Conservation (phyloP, 2,888 invertebrate genomes). For the Icerya purchasi region DNA sequence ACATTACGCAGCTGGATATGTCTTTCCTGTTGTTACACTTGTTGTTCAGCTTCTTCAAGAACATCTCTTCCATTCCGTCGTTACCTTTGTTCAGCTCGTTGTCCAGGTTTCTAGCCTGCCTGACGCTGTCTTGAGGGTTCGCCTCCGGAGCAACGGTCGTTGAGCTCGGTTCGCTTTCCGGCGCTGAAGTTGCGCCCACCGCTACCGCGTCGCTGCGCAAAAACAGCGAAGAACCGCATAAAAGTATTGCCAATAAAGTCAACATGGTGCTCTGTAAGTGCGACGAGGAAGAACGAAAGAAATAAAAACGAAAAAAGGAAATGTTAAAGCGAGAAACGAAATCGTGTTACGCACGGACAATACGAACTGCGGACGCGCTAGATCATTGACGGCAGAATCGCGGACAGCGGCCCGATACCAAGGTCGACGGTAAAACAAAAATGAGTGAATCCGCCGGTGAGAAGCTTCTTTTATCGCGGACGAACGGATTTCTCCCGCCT, state of each 20-base stretch:
- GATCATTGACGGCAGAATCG: too few species aligned
- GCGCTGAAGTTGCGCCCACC: not conserved
- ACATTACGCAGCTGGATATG: slow-evolving; percentile 58
- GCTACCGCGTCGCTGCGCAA: not conserved
- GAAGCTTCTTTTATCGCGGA: too few species aligned
- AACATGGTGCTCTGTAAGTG: too few species aligned
- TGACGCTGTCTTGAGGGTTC: slow-evolving; percentile 12
- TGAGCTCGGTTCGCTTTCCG: not conserved
- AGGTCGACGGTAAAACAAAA: too few species aligned
- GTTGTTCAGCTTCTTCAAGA: slow-evolving; percentile 48
- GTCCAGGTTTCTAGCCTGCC: slow-evolving; percentile 15
- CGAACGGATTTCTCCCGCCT: too few species aligned
- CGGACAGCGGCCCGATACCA: too few species aligned
- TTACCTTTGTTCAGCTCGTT: slow-evolving; percentile 15
- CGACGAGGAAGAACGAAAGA: too few species aligned
- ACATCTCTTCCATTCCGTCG: slow-evolving; percentile 36
- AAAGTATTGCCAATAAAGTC: slow-evolving; percentile 10
- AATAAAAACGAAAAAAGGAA: too few species aligned
- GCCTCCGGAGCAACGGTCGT: slow-evolving; percentile 6
- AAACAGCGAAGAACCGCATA: slow-evolving; percentile 5
- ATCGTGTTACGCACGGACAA: too few species aligned
- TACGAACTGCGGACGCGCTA: too few species aligned
- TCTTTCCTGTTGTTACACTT: slow-evolving; percentile 57
- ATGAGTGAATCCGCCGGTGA: too few species aligned
- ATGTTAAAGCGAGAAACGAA: too few species aligned